Evolutionary conservation across 2,113 vertebrate species (phyloP), one percentile per base, ranked within the genome.

Genomic region (Macrotis lagotis): DNA sequence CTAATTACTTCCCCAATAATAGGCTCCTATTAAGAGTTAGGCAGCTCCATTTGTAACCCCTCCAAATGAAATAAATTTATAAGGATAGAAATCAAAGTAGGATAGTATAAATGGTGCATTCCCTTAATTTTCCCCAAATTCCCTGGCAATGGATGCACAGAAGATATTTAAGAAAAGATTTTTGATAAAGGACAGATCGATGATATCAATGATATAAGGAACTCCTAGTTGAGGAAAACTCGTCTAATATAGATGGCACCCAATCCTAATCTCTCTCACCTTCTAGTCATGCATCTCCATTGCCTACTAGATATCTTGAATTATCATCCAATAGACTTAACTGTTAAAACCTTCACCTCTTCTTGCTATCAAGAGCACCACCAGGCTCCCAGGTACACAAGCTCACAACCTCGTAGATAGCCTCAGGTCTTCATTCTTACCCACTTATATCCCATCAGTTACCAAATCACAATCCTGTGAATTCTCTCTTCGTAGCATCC

Each of bases 1-100:
- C 44, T 52, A 95, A 90, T 96, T 93, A 92, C 25, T 89, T 89
- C 93, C 51, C 90, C 50, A 88, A 88, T 59, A 95, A 37, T 95
- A 93, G 94, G 92, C 53, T 89, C 22, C 25, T 51, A n/a, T 90
- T 12, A 92, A 92, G 53, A 44, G 92, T 94, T 95, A 49, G 28
- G 25, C 25, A 94, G 19, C 52, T 92, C 50, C 25, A 88, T 47
- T 94, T 47, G 0, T 90, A 44, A 94, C n/a, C 90, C 48, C 24
- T 95, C 31, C 88, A 88, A 44, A 3, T 44, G 6, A 1, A 83
- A 83, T n/a, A 83, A 83, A 83, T 83, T 44, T 22, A 83, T 7
- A 83, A 44, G n/a, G n/a, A 16, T 44, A 19, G 66, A 83, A 48
- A 3, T 2, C 6, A 94, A 91, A 91, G 14, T 31, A 95, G 91